Evolutionary conservation across 2,113 vertebrate species (phyloP), one percentile per base, ranked within the genome.

Genomic region (Bambusicola thoracicus): DNA sequence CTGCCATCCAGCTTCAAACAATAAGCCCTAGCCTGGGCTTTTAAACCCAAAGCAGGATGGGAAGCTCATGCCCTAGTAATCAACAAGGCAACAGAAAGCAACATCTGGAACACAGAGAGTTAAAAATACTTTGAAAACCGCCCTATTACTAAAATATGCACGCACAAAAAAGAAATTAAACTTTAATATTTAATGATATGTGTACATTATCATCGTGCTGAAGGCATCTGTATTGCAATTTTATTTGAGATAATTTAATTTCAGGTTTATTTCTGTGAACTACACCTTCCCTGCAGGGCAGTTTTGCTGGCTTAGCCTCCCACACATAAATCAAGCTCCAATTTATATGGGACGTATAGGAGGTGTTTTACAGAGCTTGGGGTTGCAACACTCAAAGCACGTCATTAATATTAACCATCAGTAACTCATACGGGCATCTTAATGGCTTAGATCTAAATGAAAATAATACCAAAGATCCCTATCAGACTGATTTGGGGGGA

Each of bases 101-200:
- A 22, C 27, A 73, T 20, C 73, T 68, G 84, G 73, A 43, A 25
- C 41, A 46, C 29, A 51, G 6, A 68, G 82, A 82, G 89, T 92
- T 93, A 92, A 95, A 91, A 34, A 0, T 51, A 62, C 29, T n/a
- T 30, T 80, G 55, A 40, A 90, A 95, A 78, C 79, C 51, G n/a
- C 59, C 65, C 93, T 85, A 46, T 53, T 66, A 40, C 89, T 92
- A 91, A 81, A 74, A 67, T 95, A 94, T 86, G 95, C 97, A 96
- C 63, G 87, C 81, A 91, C 85, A 94, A 68, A 96, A 94, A 81
- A 97, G 95, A 98, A 98, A 98, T 97, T 97, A 98, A 98, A 98
- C 93, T 98, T 98, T 97, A 98, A 99, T 99, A 99, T 98, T 99
- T 98, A 98, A 98, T 98, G 97, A 96, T 97, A 98, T 97, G 85